A percentile compares a stretch with the other conserved stretches of the same genome.
Evolutionary conservation across 2,113 vertebrate species (phyloP).

Genomic region (Brevimyrus niger): DNA sequence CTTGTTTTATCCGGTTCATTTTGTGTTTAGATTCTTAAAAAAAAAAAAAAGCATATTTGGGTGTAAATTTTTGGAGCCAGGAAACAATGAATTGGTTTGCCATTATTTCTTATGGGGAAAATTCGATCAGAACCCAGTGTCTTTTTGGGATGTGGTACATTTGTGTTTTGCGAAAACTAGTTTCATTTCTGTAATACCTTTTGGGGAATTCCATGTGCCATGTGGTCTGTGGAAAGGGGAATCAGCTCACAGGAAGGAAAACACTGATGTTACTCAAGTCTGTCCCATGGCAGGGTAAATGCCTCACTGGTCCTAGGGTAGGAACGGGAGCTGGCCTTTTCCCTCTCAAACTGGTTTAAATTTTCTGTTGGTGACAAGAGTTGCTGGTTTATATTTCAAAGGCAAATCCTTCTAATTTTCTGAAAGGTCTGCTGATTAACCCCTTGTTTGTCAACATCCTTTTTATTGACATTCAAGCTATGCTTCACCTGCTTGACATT

Average conservation of each 20-base stretch:
- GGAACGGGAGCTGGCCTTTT: background rate
- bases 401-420: background rate
- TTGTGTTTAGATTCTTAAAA: too few relatives aligned
- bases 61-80: too few relatives aligned
- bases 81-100: too few relatives aligned
- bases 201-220: background rate
- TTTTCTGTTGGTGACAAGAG: background rate
- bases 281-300: background rate
- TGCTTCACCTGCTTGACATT: background rate
- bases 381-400: background rate
- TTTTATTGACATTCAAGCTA: background rate
- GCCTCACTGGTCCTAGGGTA: background rate
- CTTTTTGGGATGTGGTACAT: background rate
- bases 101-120: too few relatives aligned
- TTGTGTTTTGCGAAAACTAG: background rate
- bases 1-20: too few relatives aligned
- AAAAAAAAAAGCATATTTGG: too few relatives aligned
- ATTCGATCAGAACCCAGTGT: too few relatives aligned
- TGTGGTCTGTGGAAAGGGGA: background rate
- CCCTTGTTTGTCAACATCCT: background rate
- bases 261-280: background rate
- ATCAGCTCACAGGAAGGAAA: background rate
- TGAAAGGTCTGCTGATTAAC: background rate
- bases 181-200: background rate
- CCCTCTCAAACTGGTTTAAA: background rate